These are phyloP conservation scores for Naja naja DNA, from an alignment of 2,113 vertebrate genomes.

Conservation along the genomic window DNA sequence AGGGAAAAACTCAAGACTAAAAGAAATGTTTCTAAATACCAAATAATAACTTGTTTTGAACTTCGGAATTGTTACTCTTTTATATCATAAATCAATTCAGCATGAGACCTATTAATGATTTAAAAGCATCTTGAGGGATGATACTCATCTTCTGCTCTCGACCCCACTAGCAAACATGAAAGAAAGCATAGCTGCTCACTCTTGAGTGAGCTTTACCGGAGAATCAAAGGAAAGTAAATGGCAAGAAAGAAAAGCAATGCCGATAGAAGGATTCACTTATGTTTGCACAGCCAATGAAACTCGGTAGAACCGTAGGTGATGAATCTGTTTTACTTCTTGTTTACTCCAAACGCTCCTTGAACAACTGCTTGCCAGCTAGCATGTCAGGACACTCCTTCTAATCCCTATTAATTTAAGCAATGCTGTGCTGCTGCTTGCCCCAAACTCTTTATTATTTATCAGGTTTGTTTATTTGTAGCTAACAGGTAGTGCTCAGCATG, in stretches of 20 bases:
- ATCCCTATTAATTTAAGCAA: conserved; percentile 97
- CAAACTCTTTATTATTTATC: conserved; percentile 96
- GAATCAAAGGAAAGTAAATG: neutral
- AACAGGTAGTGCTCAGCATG: conserved; percentile 88
- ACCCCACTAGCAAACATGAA: neutral
- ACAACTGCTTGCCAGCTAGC: conserved; percentile 66
- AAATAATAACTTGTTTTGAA: neutral
- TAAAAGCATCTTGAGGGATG: neutral
- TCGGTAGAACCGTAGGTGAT: conserved; percentile 21
- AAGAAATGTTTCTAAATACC: neutral
- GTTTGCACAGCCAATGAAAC: neutral
- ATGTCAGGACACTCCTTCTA: conserved; percentile 79
- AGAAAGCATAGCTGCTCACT: neutral
- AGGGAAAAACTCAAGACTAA: neutral
- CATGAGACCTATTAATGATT: neutral
- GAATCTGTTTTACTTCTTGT: conserved; percentile 58
- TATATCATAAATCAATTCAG: neutral
- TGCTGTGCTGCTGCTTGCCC: conserved; percentile 77
- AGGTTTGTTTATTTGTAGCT: conserved; percentile 97
- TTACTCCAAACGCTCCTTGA: conserved; percentile 66
- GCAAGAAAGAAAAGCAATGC: neutral
- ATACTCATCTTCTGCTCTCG: neutral
- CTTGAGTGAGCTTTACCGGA: neutral
- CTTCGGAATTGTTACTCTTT: neutral
- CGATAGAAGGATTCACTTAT: neutral